Base-by-base conservation (phyloP, 2,113 vertebrate species). In the Xenotilapia flavipinnis region DNA sequence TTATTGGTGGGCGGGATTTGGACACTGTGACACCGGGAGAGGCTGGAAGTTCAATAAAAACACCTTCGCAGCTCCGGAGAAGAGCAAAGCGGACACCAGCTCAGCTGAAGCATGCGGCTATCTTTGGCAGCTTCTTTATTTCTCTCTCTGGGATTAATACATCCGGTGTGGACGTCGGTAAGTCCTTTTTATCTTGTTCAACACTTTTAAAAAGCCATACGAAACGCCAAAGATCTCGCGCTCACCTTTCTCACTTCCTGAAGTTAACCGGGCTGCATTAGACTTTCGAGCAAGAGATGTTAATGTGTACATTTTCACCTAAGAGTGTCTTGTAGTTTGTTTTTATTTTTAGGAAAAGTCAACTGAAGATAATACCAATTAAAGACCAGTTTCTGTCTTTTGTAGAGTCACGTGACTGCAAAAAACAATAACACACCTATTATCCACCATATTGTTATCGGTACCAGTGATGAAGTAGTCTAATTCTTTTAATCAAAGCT, bases 171-270 rank as follows among this genome's bases (percentile, higher is more conserved):
- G 2, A 11, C 2, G 17, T 70, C 68, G 86, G 94, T 94, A 79
- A 93, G 92, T 91, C 8, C 3, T 36, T 9, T 73, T 45, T 1
- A 75, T 8, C 11, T 14, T 26, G 7, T 23, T 40, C 53, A 68
- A 42, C 49, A 4, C 19, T 7, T 49, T 84, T 13, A 73, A 73
- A 73, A 17, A 5, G 23, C 45, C 6, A 14, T 6, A n/a, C 4
- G 53, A 40, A 6, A 31, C 33, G 14, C 31, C 15, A 65, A 68
- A 68, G 23, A 5, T 80, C 23, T 80, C 15, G 17, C 7, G 12
- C 80, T 82, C 60, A 86, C 81, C 68, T 86, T 38, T 60, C 60
- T 28, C 54, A 81, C 84, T 93, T 92, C 90, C 90, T 88, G 79
- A 65, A 83, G 6, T 42, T 4, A 21, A 19, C 9, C 7, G 62